Conservation (phyloP, 2,888 invertebrate species). For the Cerceris ruficornis region DNA sequence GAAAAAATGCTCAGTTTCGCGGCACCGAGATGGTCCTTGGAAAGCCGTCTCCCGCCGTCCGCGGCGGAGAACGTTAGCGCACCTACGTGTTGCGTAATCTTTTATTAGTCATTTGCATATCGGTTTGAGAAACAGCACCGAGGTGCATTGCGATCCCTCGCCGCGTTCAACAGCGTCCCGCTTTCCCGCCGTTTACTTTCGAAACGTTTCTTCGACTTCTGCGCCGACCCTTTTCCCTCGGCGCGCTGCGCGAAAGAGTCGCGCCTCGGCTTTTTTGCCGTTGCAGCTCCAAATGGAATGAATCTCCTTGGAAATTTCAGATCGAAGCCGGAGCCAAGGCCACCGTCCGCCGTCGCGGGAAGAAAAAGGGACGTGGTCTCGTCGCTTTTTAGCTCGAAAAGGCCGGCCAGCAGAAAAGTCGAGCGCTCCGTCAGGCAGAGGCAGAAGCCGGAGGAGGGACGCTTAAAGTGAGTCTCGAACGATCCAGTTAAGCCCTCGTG, state of each 20-base stretch:
- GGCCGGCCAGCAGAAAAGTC: slow-evolving; percentile 60
- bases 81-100: slow-evolving; percentile 50
- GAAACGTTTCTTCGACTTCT: not conserved
- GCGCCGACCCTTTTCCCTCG: not conserved
- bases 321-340: slow-evolving; percentile 57
- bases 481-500: slow-evolving; percentile 15
- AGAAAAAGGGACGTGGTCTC: slow-evolving; percentile 64
- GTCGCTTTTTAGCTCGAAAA: slow-evolving; percentile 67
- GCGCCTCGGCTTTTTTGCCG: no score
- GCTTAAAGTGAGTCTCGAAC: slow-evolving; percentile 54
- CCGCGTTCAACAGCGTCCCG: slow-evolving; percentile 1
- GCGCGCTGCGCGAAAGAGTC: not conserved
- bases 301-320: slow-evolving; percentile 59
- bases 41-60: not conserved
- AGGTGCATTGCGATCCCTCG: slow-evolving; percentile 17
- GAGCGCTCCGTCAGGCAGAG: slow-evolving; percentile 40
- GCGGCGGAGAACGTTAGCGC: slow-evolving; percentile 24
- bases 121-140: slow-evolving; percentile 12
- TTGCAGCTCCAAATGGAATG: not conserved
- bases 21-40: not conserved
- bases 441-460: slow-evolving; percentile 39
- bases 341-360: slow-evolving; percentile 41
- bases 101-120: slow-evolving; percentile 46
- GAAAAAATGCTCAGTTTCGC: not conserved
- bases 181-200: slow-evolving; percentile 12